A percentile compares a stretch with the other conserved stretches of the same genome.
phyloP scores from a whole-genome alignment of 2,113 vertebrate species.

The Octodon degus region DNA sequence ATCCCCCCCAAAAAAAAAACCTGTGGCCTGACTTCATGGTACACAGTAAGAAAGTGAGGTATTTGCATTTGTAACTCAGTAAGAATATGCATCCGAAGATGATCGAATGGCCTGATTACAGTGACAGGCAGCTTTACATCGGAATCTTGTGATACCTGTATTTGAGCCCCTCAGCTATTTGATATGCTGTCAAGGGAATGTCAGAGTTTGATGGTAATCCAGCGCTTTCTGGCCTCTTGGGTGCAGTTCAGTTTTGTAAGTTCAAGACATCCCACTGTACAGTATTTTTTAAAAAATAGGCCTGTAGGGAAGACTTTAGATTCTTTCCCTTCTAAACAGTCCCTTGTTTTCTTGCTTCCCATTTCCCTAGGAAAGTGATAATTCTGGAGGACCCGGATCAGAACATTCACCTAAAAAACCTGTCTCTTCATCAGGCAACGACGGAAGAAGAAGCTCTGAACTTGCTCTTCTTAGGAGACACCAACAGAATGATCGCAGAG shows the following conservation, averaged over 20 bases:
- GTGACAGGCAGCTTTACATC: neutral
- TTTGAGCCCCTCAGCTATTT: neutral
- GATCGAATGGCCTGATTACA: conserved; percentile 12
- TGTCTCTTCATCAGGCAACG: conserved; percentile 93
- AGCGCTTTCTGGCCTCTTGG: neutral
- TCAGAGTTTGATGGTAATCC: conserved; percentile 3
- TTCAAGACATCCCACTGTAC: neutral
- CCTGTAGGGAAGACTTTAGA: neutral
- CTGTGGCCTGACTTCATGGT: neutral
- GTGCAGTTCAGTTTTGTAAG: conserved; percentile 31
- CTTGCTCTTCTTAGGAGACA: conserved; percentile 97
- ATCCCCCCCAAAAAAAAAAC: neutral
- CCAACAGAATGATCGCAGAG: conserved; percentile 98
- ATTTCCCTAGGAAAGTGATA: conserved; percentile 91
- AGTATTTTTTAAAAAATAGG: neutral
- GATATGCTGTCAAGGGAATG: neutral
- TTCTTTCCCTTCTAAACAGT: conserved; percentile 55
- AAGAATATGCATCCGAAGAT: neutral
- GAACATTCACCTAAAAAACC: conserved; percentile 97
- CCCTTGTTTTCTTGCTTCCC: neutral
- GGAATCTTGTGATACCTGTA: neutral
- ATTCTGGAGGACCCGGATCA: conserved; percentile 96
- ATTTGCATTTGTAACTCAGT: conserved; percentile 48
- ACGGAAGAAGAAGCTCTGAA: conserved; percentile 98
- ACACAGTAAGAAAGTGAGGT: neutral